phyloP scores from a whole-genome alignment of 2,888 invertebrate species.

The Scelioninae gen. 2 region DNA sequence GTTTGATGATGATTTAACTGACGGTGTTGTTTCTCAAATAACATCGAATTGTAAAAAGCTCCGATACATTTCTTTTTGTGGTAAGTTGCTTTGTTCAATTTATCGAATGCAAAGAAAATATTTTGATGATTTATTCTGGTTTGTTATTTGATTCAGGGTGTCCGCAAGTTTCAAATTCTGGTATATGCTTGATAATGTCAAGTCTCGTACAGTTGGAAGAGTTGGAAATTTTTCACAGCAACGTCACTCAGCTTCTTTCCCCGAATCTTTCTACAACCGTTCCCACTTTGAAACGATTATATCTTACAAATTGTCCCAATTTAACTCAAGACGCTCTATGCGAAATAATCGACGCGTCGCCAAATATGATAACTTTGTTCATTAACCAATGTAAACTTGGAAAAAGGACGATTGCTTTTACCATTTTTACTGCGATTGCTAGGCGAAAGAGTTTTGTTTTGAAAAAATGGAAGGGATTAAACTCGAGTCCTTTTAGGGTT shows the following conservation, averaged over 20 bases:
- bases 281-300: constrained; percentile 45
- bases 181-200: constrained; percentile 19
- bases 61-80: constrained; percentile 47
- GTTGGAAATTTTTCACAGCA: constrained; percentile 52
- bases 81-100: too few species aligned
- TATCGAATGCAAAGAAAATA: too few species aligned
- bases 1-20: constrained; percentile 52
- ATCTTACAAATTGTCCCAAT: constrained; percentile 52
- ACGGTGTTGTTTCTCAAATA: constrained; percentile 37
- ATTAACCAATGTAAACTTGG: constrained; percentile 41
- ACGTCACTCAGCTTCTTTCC: constrained; percentile 34
- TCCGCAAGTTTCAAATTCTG: constrained; percentile 35
- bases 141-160: too few species aligned
- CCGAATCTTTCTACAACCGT: neutral
- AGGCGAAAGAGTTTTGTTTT: constrained; percentile 39
- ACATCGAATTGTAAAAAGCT: constrained; percentile 45
- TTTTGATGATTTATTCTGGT: too few species aligned
- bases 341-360: constrained; percentile 34
- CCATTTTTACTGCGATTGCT: constrained; percentile 26
- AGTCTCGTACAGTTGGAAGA: constrained; percentile 42
- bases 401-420: constrained; percentile 34
- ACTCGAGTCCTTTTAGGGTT: constrained; percentile 41
- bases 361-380: constrained; percentile 48
- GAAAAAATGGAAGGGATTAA: constrained; percentile 49
- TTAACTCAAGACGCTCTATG: constrained; percentile 46